A percentile compares a stretch with the other conserved stretches of the same genome.
These are phyloP conservation scores for Gulo gulo DNA, from an alignment of 2,113 vertebrate species.

Conservation along the genomic window DNA sequence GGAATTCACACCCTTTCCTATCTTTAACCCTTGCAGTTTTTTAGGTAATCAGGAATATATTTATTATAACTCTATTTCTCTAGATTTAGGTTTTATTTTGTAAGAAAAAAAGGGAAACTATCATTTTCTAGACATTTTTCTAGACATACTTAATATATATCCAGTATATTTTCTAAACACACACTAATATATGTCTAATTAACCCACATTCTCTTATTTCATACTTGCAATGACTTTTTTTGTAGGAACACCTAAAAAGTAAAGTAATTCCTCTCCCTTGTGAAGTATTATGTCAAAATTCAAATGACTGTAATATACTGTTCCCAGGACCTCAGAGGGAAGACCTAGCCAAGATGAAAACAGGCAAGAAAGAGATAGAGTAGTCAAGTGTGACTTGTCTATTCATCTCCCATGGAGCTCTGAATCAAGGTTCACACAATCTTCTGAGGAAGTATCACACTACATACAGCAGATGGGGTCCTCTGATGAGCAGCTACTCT, in stretches of 20 bases:
- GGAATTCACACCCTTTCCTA: background rate
- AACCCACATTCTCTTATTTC: background rate
- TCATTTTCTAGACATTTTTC: background rate
- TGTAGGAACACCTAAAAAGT: background rate
- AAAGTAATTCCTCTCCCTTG: background rate
- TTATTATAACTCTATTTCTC: background rate
- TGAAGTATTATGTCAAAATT: background rate
- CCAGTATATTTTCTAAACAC: background rate
- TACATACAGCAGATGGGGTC: fast-evolving
- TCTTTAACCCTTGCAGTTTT: background rate
- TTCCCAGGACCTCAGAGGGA: background rate
- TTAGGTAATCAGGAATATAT: background rate
- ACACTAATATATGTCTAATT: background rate
- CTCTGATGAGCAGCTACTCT: background rate
- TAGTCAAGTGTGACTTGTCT: background rate
- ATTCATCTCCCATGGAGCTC: background rate
- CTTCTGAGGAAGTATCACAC: background rate
- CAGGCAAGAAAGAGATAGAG: background rate
- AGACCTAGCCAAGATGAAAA: background rate
- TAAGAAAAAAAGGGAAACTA: background rate
- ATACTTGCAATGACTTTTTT: background rate
- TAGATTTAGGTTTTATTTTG: background rate
- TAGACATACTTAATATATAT: background rate
- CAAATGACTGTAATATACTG: background rate
- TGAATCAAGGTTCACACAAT: background rate